Conservation (phyloP, 2,113 vertebrate genomes). For the Phoenicopterus ruber region DNA sequence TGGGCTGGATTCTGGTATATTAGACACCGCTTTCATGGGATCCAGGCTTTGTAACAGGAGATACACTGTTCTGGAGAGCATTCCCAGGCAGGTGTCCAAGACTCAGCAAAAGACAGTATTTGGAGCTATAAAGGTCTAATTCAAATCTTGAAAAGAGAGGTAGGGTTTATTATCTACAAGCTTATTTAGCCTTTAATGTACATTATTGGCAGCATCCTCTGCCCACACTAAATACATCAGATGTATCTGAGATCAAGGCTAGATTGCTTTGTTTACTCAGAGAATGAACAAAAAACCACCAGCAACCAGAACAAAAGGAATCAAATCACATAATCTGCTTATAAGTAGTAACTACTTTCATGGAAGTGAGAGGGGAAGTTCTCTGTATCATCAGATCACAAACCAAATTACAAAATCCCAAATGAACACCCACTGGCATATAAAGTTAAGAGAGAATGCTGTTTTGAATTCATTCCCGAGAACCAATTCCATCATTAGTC, state of each 20-base stretch:
- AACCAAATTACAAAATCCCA: background rate
- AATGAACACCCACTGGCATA: background rate
- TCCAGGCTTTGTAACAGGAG: background rate
- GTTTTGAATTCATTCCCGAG: background rate
- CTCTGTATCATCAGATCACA: background rate
- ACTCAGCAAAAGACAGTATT: background rate
- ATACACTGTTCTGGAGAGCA: background rate
- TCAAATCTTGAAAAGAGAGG: background rate
- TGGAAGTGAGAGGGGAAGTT: background rate
- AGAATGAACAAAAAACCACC: background rate
- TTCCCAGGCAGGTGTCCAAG: background rate
- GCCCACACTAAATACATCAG: background rate
- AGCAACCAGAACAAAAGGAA: background rate
- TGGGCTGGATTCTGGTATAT: background rate
- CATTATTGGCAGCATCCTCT: background rate
- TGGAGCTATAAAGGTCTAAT: background rate
- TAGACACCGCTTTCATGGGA: background rate
- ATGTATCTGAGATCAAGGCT: background rate
- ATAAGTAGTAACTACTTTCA: background rate
- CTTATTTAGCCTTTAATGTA: background rate
- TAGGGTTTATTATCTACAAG: background rate
- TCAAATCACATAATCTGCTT: background rate
- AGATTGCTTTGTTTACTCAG: background rate
- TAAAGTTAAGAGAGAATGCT: background rate
- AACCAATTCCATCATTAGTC: background rate